phyloP scores from a whole-genome alignment of 2,113 vertebrate species.

The Chaetodon trifascialis region DNA sequence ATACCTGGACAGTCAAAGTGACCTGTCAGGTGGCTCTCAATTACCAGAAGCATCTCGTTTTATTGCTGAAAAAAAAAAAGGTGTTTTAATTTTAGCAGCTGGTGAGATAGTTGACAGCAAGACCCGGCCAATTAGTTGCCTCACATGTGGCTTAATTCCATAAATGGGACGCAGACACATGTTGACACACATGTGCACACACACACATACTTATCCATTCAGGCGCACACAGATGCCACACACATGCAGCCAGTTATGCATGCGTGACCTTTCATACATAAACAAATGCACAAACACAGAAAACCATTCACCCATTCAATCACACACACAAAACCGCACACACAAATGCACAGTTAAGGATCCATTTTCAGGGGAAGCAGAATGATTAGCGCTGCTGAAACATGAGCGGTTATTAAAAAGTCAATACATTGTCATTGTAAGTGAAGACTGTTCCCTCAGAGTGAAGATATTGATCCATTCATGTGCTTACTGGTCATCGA shows the following conservation, averaged over 20 bases:
- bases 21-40: constrained; percentile 36
- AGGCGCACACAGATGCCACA: constrained; percentile 21
- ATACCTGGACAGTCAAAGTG: constrained; percentile 43
- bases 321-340: background rate
- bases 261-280: constrained; percentile 41
- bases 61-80: constrained; percentile 17
- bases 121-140: constrained; percentile 6
- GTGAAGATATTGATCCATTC: constrained; percentile 80
- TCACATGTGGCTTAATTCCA: constrained; percentile 29
- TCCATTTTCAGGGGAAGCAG: constrained; percentile 69
- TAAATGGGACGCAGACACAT: constrained; percentile 34
- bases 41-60: constrained; percentile 22
- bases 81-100: constrained; percentile 11
- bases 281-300: constrained; percentile 18
- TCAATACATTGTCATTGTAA: constrained; percentile 86
- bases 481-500: constrained; percentile 81
- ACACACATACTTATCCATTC: background rate
- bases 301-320: background rate
- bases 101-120: constrained; percentile 22
- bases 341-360: constrained; percentile 35
- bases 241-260: constrained; percentile 18
- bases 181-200: constrained; percentile 26
- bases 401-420: constrained; percentile 84
- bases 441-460: constrained; percentile 82
- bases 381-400: constrained; percentile 82